phyloP scores from a whole-genome alignment of 1,140 invertebrate genomes.

The Ceratosolen solmsi region DNA sequence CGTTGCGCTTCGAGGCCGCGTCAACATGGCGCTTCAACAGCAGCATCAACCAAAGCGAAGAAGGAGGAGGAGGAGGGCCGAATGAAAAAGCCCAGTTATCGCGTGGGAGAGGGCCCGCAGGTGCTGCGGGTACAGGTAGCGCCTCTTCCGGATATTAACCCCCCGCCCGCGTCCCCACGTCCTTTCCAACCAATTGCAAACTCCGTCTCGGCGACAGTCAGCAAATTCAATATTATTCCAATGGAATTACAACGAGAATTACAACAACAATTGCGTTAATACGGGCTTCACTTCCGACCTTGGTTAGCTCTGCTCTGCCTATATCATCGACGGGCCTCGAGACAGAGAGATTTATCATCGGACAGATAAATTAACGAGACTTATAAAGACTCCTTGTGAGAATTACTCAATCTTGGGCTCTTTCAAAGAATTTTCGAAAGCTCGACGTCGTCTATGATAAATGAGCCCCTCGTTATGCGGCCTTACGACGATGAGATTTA shows the following conservation, averaged over 20 bases:
- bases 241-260: too few species aligned
- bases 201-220: too few species aligned
- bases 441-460: not conserved
- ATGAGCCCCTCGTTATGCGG: not conserved
- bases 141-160: not conserved
- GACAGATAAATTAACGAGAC: not conserved
- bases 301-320: too few species aligned
- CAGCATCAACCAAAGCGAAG: not conserved
- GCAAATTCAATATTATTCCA: too few species aligned
- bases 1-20: too few species aligned
- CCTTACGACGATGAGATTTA: too few species aligned
- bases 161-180: too few species aligned
- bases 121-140: constrained; percentile 24
- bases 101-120: not conserved
- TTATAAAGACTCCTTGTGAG: constrained; percentile 1
- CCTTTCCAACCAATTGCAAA: too few species aligned
- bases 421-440: not conserved
- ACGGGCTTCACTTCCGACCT: too few species aligned
- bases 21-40: not conserved
- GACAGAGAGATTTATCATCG: constrained; percentile 33
- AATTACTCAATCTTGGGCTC: constrained; percentile 26
- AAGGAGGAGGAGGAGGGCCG: too few species aligned
- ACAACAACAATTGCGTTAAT: too few species aligned
- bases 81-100: not conserved
- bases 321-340: too few species aligned